Evolutionary conservation across 2,113 vertebrate species (phyloP).

Genomic region (Pan paniscus): DNA sequence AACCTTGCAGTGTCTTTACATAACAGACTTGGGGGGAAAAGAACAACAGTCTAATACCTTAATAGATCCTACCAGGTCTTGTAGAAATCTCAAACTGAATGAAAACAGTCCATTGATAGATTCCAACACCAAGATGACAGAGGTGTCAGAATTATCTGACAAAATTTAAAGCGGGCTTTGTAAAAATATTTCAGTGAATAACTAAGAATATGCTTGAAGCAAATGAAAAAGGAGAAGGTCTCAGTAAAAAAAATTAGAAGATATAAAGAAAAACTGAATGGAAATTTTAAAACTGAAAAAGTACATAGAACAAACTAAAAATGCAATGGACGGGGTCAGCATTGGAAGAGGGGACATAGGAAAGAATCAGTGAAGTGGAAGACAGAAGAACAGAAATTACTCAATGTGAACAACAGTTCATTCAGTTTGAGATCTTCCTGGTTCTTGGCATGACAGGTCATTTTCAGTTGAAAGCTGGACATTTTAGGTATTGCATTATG

Average conservation of each 20-base stretch:
- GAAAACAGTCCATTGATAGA: background rate
- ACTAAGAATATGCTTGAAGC: background rate
- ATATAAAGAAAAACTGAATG: background rate
- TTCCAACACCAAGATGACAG: background rate
- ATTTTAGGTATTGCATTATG: background rate
- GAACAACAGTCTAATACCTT: background rate
- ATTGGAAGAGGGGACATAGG: background rate
- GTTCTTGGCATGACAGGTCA: background rate
- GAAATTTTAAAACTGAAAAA: conserved; percentile 28
- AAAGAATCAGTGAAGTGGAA: background rate
- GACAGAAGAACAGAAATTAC: background rate
- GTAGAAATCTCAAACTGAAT: background rate
- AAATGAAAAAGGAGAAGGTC: background rate
- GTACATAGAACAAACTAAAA: conserved; percentile 9
- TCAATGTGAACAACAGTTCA: background rate
- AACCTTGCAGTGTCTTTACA: background rate
- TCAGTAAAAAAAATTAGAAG: background rate
- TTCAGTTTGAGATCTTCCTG: background rate
- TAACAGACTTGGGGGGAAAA: background rate
- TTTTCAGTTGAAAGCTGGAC: background rate
- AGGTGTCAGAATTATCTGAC: background rate
- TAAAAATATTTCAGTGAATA: background rate
- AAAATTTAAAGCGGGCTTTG: background rate
- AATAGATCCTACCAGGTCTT: background rate
- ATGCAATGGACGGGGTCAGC: background rate